Conservation (phyloP, 2,113 vertebrate species). For the Aegithalos caudatus region DNA sequence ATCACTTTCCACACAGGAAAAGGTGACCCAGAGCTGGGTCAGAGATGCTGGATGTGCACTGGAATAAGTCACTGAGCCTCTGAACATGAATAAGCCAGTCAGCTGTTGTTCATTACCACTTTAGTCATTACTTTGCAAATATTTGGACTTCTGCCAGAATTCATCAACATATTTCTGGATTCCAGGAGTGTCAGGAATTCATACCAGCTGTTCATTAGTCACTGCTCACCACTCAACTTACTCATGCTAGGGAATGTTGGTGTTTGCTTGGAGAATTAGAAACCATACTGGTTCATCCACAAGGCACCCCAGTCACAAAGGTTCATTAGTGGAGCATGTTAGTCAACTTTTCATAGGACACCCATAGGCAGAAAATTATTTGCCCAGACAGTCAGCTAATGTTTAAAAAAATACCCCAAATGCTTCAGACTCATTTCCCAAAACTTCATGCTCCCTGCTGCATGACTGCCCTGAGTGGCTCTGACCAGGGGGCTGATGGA, state of each 20-base stretch:
- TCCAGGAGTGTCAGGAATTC: constrained; percentile 54
- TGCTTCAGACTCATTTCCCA: neutral
- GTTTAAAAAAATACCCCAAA: neutral
- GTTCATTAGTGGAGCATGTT: neutral
- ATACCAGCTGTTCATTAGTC: constrained; percentile 62
- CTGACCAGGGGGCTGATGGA: neutral
- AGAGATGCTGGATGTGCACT: neutral
- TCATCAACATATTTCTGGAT: constrained; percentile 56
- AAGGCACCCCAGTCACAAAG: neutral
- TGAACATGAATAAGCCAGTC: neutral
- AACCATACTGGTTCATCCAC: neutral
- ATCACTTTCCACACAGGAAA: neutral
- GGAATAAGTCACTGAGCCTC: neutral
- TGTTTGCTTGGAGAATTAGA: constrained; percentile 4
- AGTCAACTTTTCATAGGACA: neutral
- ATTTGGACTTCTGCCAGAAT: constrained; percentile 47
- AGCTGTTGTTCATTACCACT: constrained; percentile 41
- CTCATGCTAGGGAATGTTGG: neutral
- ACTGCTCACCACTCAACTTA: constrained; percentile 14
- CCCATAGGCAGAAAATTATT: neutral
- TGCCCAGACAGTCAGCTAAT: neutral
- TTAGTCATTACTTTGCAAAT: constrained; percentile 51
- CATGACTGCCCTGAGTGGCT: neutral
- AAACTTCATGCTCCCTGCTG: neutral
- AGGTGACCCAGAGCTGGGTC: neutral